A percentile compares a stretch with the other conserved stretches of the same genome.
Conservation (phyloP, 2,888 invertebrate genomes). For the Aspidiotus destructor region DNA sequence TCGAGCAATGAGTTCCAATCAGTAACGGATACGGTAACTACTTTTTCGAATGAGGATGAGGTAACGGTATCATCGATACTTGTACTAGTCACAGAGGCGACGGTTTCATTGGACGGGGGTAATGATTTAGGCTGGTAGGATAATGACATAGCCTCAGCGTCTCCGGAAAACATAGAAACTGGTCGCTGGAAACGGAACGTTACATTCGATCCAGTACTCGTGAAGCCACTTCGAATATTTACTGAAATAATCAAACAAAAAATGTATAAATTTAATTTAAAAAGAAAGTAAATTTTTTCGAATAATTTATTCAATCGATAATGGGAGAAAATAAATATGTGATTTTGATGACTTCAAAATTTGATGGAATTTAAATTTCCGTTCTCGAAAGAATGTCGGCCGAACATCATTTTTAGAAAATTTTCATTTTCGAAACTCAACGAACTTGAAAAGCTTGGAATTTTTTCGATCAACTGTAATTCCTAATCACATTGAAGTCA, state of each 20-base stretch:
- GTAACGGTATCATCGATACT: constrained; percentile 21
- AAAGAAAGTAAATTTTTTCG: neutral
- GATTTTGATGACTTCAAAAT: too few species aligned
- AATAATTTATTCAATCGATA: too few species aligned
- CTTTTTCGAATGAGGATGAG: constrained; percentile 11
- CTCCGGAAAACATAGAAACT: constrained; percentile 28
- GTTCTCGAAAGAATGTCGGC: too few species aligned
- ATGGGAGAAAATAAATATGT: too few species aligned
- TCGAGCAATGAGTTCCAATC: constrained; percentile 32
- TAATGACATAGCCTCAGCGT: neutral
- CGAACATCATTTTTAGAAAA: too few species aligned
- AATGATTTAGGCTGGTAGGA: constrained; percentile 16
- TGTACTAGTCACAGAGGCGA: constrained; percentile 19
- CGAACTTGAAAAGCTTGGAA: too few species aligned
- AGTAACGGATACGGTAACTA: constrained; percentile 12
- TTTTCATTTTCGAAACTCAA: too few species aligned
- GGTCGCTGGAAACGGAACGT: constrained; percentile 30
- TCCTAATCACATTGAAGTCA: neutral
- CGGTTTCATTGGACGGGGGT: constrained; percentile 25
- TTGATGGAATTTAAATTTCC: too few species aligned
- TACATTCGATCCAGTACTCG: constrained; percentile 26
- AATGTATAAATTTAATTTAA: neutral
- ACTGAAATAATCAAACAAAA: neutral
- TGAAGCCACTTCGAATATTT: constrained; percentile 19
- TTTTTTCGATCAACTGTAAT: too few species aligned